These are phyloP conservation scores for Drosophila rufa DNA, from an alignment of 1,140 invertebrate species.

Conservation along the genomic window DNA sequence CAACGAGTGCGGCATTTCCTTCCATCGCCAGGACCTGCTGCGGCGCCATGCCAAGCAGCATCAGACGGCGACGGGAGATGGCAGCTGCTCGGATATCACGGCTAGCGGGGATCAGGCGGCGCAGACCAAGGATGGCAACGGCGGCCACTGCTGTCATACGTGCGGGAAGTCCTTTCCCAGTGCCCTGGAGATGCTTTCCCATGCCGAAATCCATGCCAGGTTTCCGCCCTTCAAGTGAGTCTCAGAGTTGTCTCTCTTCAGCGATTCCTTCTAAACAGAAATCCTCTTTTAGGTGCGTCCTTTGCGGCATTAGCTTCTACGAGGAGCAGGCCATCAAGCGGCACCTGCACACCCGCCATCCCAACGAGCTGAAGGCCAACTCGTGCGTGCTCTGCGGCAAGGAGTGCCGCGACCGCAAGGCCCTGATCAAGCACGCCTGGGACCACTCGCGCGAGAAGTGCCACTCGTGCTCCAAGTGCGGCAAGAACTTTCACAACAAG, in stretches of 20 bases:
- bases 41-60: constrained; percentile 88
- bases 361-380: constrained; percentile 76
- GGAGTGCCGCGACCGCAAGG: constrained; percentile 89
- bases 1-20: constrained; percentile 90
- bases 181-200: constrained; percentile 90
- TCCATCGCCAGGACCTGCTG: constrained; percentile 90
- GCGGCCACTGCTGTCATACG: constrained; percentile 88
- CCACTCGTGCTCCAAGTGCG: constrained; percentile 88
- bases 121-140: constrained; percentile 62
- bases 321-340: constrained; percentile 81
- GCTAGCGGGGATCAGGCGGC: constrained; percentile 70
- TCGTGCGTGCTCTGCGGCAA: constrained; percentile 89
- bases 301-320: constrained; percentile 81
- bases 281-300: constrained; percentile 66
- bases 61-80: background rate
- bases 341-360: constrained; percentile 72
- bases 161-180: constrained; percentile 91
- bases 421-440: constrained; percentile 89
- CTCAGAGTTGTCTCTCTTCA: too few species aligned
- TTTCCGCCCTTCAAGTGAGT: constrained; percentile 86
- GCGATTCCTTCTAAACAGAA: background rate
- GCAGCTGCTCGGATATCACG: constrained; percentile 1
- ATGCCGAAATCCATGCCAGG: constrained; percentile 90
- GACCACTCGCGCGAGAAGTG: constrained; percentile 88
- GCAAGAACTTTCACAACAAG: constrained; percentile 90